Conservation (phyloP, 2,888 invertebrate genomes). For the Eristalis arbustorum region DNA sequence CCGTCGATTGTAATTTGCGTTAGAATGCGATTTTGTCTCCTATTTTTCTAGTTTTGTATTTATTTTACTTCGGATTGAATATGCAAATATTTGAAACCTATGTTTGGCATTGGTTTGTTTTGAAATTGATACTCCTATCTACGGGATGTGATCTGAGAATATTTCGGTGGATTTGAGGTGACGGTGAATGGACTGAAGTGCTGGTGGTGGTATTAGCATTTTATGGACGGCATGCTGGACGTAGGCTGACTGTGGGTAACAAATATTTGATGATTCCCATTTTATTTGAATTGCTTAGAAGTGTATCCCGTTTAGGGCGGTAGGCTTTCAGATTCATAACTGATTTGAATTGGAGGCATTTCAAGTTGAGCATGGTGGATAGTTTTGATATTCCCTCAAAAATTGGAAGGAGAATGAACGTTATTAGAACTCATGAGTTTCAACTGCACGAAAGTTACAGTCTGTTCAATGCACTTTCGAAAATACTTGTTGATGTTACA, state of each 20-base stretch:
- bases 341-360: neutral
- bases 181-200: neutral
- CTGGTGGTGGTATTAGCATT: neutral
- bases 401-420: too few species aligned
- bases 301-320: neutral
- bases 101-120: slow-evolving; percentile 59
- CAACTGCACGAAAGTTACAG: too few species aligned
- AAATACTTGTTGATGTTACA: too few species aligned
- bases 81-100: slow-evolving; percentile 43
- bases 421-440: too few species aligned
- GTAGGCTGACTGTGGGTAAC: neutral
- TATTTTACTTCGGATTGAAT: slow-evolving; percentile 3
- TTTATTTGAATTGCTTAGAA: neutral
- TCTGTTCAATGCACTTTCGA: too few species aligned
- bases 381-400: neutral
- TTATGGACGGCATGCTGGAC: neutral
- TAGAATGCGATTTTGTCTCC: neutral
- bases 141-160: neutral
- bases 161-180: slow-evolving; percentile 1
- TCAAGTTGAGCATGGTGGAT: neutral
- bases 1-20: slow-evolving; percentile 23
- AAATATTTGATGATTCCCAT: neutral
- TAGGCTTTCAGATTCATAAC: neutral
- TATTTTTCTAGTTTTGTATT: slow-evolving; percentile 11
- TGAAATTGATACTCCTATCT: neutral